A percentile compares a stretch with the other conserved stretches of the same genome.
phyloP scores from a whole-genome alignment of 2,888 invertebrate genomes.

The Cheilosia vulpina region DNA sequence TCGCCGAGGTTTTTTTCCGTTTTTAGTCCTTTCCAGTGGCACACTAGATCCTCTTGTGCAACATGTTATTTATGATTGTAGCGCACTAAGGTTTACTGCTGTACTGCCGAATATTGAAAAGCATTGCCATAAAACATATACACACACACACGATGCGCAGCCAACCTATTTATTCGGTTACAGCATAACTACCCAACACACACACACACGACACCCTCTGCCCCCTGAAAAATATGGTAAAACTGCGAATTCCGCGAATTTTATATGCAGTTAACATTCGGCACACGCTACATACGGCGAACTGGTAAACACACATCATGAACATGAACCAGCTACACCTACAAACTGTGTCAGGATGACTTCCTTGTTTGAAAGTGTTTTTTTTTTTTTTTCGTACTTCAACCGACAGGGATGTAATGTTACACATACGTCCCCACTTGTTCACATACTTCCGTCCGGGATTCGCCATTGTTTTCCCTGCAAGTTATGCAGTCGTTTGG shows the following conservation, averaged over 20 bases:
- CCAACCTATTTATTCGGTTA: conserved; percentile 1
- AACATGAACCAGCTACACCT: conserved; percentile 7
- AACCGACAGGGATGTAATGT: neutral
- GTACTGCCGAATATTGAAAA: conserved; percentile 35
- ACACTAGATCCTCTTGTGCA: conserved; percentile 12
- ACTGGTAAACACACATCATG: conserved; percentile 6
- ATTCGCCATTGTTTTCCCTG: conserved; percentile 15
- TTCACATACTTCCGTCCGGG: conserved; percentile 2
- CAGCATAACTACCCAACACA: neutral
- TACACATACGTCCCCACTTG: conserved; percentile 27
- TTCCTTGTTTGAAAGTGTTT: conserved; percentile 30
- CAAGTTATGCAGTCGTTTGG: conserved; percentile 25
- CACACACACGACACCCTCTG: neutral
- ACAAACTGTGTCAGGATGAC: conserved; percentile 45
- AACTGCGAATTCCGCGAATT: conserved; percentile 36
- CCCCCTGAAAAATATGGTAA: neutral
- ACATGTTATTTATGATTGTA: conserved; percentile 45
- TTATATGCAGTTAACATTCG: conserved; percentile 51
- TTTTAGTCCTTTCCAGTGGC: neutral
- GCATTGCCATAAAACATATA: conserved; percentile 6
- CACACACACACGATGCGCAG: neutral
- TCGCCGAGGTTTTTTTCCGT: neutral
- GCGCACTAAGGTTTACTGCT: conserved; percentile 29
- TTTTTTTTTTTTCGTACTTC: neutral
- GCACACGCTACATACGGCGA: conserved; percentile 30